phyloP scores from a whole-genome alignment of 2,888 invertebrate genomes.

The Spisula subtruncata region DNA sequence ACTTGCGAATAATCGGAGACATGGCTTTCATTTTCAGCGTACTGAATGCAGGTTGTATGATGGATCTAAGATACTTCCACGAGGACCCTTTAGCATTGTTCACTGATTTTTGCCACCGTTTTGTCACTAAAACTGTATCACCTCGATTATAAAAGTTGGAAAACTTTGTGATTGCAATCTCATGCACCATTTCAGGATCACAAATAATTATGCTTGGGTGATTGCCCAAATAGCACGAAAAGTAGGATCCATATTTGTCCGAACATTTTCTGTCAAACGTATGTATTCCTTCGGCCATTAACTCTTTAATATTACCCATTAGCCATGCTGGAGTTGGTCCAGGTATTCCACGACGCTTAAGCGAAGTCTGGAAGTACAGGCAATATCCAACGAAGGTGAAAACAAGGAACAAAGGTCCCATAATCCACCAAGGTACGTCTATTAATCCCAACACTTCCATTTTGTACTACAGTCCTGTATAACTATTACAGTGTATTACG shows the following conservation, averaged over 20 bases:
- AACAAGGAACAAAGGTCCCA: slow-evolving; percentile 30
- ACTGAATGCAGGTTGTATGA: slow-evolving; percentile 65
- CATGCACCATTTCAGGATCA: slow-evolving; percentile 73
- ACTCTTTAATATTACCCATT: slow-evolving; percentile 52
- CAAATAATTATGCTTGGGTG: slow-evolving; percentile 62
- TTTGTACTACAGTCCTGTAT: no score
- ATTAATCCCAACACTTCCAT: slow-evolving; percentile 51
- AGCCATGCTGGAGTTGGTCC: slow-evolving; percentile 58
- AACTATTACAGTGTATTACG: no score
- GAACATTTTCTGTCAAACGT: slow-evolving; percentile 58
- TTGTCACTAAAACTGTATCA: slow-evolving; percentile 31
- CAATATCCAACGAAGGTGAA: slow-evolving; percentile 48
- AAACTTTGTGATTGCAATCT: slow-evolving; percentile 70
- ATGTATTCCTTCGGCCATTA: slow-evolving; percentile 56
- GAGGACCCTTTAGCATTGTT: slow-evolving; percentile 59
- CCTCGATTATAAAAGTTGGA: slow-evolving; percentile 70
- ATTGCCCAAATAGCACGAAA: slow-evolving; percentile 67
- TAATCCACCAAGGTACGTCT: slow-evolving; percentile 47
- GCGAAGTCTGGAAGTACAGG: slow-evolving; percentile 54
- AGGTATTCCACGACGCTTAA: slow-evolving; percentile 54
- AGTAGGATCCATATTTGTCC: slow-evolving; percentile 65
- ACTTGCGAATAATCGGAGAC: slow-evolving; percentile 51
- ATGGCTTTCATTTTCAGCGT: slow-evolving; percentile 64
- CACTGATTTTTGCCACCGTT: slow-evolving; percentile 53
- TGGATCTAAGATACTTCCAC: slow-evolving; percentile 69